Conservation (phyloP, 2,797 vertebrate species). For the Apogon hyalosoma region DNA sequence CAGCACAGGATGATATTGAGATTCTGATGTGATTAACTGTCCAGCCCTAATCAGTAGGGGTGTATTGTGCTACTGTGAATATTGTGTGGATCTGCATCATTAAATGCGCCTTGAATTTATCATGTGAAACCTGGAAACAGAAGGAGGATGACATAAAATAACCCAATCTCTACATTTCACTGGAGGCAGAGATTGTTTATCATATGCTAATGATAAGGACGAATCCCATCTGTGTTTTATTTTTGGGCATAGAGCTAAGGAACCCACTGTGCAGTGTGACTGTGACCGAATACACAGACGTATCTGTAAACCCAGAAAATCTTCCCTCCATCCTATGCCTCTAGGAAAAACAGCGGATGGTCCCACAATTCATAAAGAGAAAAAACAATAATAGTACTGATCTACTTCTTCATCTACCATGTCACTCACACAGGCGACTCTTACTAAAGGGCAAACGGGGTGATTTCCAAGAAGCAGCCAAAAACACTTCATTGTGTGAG, state of each 20-base stretch:
- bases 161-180: too few species aligned
- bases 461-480: constrained; percentile 19
- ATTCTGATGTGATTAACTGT: too few species aligned
- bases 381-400: constrained; percentile 19
- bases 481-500: neutral
- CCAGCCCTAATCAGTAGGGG: too few species aligned
- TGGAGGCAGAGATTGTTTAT: too few species aligned
- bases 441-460: constrained; percentile 7
- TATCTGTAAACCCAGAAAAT: neutral
- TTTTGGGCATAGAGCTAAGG: neutral
- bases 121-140: too few species aligned
- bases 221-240: constrained; percentile 10
- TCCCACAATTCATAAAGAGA: neutral
- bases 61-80: too few species aligned
- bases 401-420: constrained; percentile 10
- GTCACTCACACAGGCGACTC: constrained; percentile 6
- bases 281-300: neutral
- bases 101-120: too few species aligned
- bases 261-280: neutral
- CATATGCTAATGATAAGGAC: neutral
- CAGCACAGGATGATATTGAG: too few species aligned
- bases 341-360: too few species aligned
- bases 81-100: too few species aligned
- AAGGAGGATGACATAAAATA: too few species aligned
- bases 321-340: too few species aligned